Evolutionary conservation across 1,140 invertebrate genomes (phyloP), one percentile per base, ranked within the genome.

Genomic region (Drosophila erecta): DNA sequence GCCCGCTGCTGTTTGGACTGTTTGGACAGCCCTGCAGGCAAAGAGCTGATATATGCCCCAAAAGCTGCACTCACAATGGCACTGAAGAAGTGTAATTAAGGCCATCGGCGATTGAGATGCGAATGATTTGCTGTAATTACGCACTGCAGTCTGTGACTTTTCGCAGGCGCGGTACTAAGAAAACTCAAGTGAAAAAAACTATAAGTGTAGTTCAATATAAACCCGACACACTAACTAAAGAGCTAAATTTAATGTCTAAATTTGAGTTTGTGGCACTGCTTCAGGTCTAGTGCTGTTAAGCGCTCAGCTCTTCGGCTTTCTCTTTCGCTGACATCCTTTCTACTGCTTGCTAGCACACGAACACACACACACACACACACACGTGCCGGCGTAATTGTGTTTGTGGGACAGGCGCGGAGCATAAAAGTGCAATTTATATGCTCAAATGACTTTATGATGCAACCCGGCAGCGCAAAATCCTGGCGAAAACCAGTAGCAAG

Each of bases 381-480:
- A 17, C 70, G 71, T 79, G 78, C 40, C 44, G 47, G 67, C 70
- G 78, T 86, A 86, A 86, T 86, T 86, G 81, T 76, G 75, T 86
- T 66, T 79, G 65, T 59, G 71, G 55, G 76, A 77, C 79, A 79
- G 70, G 70, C 61, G 62, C 60, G 50, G 56, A 73, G 72, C 61
- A 89, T 77, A 84, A 87, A 87, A 87, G 79, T 87, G 84, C 84
- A 87, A 87, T 87, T 87, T 87, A 84, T 87, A 89, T 89, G 84
- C 84, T 87, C 70, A 89, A 89, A 89, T 87, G 84, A 87, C 84
- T 87, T 87, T 87, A 87, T 87, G 84, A 89, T 89, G 71, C 75
- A 70, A 65, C 57, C 40, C 47, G 46, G 55, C 49, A 61, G 40
- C 38, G 55, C 27, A 65, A 40, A 44, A 65, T 17, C 49, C 30